phyloP scores from a whole-genome alignment of 2,797 vertebrate genomes.

The Spondyliosoma cantharus region DNA sequence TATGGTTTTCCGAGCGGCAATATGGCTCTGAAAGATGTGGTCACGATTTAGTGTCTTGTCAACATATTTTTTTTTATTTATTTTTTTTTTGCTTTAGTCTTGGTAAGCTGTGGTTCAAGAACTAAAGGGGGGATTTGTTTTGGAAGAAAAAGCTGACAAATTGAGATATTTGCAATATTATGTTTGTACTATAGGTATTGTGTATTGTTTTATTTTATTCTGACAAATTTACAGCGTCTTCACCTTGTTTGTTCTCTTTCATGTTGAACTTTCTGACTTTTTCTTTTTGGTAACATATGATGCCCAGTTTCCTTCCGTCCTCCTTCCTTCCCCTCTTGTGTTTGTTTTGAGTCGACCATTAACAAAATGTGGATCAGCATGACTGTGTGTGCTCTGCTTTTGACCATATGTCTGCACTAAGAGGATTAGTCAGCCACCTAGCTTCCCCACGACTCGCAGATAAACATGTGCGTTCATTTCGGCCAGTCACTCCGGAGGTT shows the following conservation, averaged over 20 bases:
- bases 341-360: conserved; percentile 63
- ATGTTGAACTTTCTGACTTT: background rate
- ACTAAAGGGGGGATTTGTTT: conserved; percentile 4
- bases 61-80: background rate
- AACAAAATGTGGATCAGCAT: conserved; percentile 67
- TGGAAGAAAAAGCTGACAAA: background rate
- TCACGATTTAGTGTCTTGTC: conserved; percentile 33
- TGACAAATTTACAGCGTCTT: background rate
- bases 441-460: conserved; percentile 55
- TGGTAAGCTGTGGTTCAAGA: background rate
- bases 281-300: background rate
- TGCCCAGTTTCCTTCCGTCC: background rate
- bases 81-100: background rate
- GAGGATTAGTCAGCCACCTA: conserved; percentile 75
- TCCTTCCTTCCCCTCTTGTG: conserved; percentile 6
- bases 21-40: conserved; percentile 34
- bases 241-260: background rate
- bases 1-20: conserved; percentile 18
- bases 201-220: background rate
- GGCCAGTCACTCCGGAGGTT: conserved; percentile 54
- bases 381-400: conserved; percentile 58
- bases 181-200: background rate
- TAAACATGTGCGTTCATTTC: conserved; percentile 46
- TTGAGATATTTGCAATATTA: background rate
- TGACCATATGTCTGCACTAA: conserved; percentile 81